Base-by-base conservation (phyloP, 2,113 vertebrate genomes). In the Microtus pennsylvanicus region DNA sequence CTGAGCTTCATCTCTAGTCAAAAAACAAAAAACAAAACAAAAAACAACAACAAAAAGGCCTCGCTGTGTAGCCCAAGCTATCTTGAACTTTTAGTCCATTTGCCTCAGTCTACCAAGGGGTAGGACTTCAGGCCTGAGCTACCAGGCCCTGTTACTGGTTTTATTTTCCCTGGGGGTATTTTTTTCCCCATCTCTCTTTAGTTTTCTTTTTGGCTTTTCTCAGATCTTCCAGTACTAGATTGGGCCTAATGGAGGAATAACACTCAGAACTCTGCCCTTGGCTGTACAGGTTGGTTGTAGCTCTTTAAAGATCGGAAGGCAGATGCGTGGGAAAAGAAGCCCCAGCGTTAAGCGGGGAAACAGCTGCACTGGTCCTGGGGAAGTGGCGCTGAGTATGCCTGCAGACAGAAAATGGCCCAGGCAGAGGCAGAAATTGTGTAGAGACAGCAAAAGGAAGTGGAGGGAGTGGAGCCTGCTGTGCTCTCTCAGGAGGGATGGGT, bases 281-380 rank as follows among this genome's bases (percentile, higher is more conserved):
- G 70, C 45, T 67, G 13, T 38, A 70, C 67, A 12, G 42, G 38
- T 4, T 63, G 26, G 81, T 78, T 52, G n/a, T 30, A 30, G 69
- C 38, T 94, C 78, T 83, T 97, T 82, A 96, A 97, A 95, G 89
- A 94, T 95, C 89, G 35, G 94, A 94, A 94, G 61, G 33, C 61
- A 69, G 2, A 9, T 69, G 45, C 63, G 30, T 35, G 35, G 45
- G 81, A 58, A 96, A 80, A 55, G 5, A 86, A 92, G 52, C 35
- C 67, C 30, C 70, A 61, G 7, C 0, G 21, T 70, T 61, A 26
- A 76, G 50, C 78, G 63, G 28, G 76, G 89, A 89, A 80, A 42
- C 21, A 89, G 45, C 70, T 83, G 75, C 8, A 30, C 19, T 1
- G 7, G 19, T 7, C n/a, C 35, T 7, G 30, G 82, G 47, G 26